Evolutionary conservation across 2,888 invertebrate genomes (phyloP).

Genomic region (Blomia tropicalis): DNA sequence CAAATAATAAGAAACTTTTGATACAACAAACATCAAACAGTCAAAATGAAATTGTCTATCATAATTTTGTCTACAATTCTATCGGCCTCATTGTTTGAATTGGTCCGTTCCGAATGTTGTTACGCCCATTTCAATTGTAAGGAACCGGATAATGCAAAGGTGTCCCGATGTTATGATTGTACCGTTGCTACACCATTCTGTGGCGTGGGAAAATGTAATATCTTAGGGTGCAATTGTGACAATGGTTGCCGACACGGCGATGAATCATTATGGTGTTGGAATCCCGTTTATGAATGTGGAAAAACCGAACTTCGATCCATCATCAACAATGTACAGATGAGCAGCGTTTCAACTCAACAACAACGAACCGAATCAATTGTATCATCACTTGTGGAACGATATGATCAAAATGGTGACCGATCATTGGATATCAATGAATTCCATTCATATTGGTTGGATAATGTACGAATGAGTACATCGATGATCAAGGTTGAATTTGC

Average conservation of each 20-base stretch:
- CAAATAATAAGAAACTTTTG: too few species aligned
- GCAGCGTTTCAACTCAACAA: too few species aligned
- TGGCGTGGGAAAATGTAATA: slow-evolving; percentile 18
- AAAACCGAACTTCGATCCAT: background rate
- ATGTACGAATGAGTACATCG: background rate
- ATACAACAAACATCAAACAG: too few species aligned
- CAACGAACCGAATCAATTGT: too few species aligned
- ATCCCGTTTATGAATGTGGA: slow-evolving; percentile 1
- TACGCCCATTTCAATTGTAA: slow-evolving; percentile 7
- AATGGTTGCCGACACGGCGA: slow-evolving; percentile 13
- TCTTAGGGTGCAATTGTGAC: slow-evolving; percentile 22
- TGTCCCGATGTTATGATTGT: slow-evolving; percentile 17
- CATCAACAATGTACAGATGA: background rate
- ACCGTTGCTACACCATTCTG: slow-evolving; percentile 16
- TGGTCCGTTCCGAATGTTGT: slow-evolving; percentile 3
- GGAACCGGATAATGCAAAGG: background rate
- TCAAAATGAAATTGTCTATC: too few species aligned
- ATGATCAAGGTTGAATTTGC: too few species aligned
- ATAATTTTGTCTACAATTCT: too few species aligned
- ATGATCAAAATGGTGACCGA: slow-evolving; percentile 3
- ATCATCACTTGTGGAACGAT: background rate
- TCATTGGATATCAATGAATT: background rate
- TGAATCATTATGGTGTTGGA: slow-evolving; percentile 19
- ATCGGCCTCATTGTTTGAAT: too few species aligned
- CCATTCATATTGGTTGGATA: background rate